These are phyloP conservation scores for Agrypnia vestita DNA, from an alignment of 1,140 invertebrate genomes.

Conservation along the genomic window DNA sequence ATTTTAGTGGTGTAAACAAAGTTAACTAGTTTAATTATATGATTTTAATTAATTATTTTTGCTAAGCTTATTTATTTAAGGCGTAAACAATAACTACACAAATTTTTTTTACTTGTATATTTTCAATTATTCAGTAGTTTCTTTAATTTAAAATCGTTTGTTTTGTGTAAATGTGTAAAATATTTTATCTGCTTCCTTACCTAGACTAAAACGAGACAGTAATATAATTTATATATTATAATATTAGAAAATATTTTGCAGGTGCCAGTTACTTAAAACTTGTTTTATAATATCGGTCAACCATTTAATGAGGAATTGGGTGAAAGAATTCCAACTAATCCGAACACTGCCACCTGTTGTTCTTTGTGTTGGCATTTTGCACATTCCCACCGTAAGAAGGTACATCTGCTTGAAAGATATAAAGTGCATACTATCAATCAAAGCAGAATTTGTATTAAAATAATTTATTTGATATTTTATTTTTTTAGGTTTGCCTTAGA, in stretches of 20 bases:
- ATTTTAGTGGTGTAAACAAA: no score
- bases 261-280: constrained; percentile 15
- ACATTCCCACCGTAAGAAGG: constrained; percentile 30
- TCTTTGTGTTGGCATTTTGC: constrained; percentile 2
- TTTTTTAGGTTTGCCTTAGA: constrained; percentile 26
- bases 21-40: no score
- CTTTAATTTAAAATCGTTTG: no score
- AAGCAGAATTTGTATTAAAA: no score
- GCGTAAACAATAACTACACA: neutral
- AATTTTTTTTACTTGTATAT: neutral
- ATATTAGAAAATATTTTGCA: constrained; percentile 1
- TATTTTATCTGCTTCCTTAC: no score
- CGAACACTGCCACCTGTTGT: constrained; percentile 19
- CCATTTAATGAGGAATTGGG: constrained; percentile 26
- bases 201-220: no score
- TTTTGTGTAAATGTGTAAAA: no score
- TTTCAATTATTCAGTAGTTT: no score
- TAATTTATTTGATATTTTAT: neutral
- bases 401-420: neutral
- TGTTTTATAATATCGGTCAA: constrained; percentile 24
- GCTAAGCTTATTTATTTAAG: no score
- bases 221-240: neutral
- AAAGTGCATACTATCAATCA: neutral
- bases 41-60: no score
- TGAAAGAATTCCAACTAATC: constrained; percentile 18